Evolutionary conservation across 2,797 vertebrate genomes (phyloP).

Genomic region (Schizopygopsis malacanthus): DNA sequence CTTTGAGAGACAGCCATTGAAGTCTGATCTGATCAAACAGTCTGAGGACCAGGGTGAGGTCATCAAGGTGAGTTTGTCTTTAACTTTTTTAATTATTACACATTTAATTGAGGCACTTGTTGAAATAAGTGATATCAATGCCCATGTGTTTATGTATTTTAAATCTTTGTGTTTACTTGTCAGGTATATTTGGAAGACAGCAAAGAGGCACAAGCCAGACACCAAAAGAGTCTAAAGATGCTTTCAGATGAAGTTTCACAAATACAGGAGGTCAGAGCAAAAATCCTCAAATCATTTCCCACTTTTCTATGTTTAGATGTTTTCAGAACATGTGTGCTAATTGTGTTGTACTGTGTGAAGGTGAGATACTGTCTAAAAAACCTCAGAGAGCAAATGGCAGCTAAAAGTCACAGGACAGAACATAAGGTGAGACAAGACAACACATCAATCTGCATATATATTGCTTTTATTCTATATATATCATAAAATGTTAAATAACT

Average conservation of each 20-base stretch:
- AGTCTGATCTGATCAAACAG: conserved; percentile 83
- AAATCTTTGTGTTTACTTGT: conserved; percentile 10
- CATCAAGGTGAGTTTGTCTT: conserved; percentile 80
- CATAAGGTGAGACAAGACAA: conserved; percentile 68
- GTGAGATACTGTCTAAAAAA: conserved; percentile 82
- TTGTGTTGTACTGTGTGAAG: conserved; percentile 62
- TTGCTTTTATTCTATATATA: background rate
- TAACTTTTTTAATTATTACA: background rate
- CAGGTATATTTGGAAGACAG: conserved; percentile 91
- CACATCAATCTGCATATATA: background rate
- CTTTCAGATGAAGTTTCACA: conserved; percentile 90
- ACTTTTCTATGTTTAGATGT: background rate
- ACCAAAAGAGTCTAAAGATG: conserved; percentile 85
- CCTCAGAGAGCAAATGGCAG: conserved; percentile 82
- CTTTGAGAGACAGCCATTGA: conserved; percentile 71
- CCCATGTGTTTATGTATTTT: conserved; percentile 5
- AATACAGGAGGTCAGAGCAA: conserved; percentile 87
- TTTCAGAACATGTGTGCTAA: conserved; percentile 23
- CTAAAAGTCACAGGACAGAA: conserved; percentile 69
- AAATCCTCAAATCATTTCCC: background rate
- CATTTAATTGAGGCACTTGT: background rate
- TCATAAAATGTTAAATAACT: background rate
- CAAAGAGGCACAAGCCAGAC: conserved; percentile 79
- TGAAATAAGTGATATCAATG: background rate
- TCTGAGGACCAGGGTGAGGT: conserved; percentile 88